Base-by-base conservation (phyloP, 2,888 invertebrate genomes). In the Latrodectus elegans region DNA sequence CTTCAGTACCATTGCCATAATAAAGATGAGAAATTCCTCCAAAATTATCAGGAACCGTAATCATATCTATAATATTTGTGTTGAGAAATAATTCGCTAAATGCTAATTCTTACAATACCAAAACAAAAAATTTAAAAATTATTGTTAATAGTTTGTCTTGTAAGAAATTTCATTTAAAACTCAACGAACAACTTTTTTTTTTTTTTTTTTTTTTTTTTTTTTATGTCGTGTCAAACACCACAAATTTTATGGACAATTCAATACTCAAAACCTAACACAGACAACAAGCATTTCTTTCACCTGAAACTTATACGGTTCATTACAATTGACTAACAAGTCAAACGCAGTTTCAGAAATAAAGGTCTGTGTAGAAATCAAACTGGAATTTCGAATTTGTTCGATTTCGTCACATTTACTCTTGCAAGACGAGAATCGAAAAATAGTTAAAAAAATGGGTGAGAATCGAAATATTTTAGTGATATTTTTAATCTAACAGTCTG, bases 11-110 rank as follows among this genome's bases (percentile, higher is more conserved):
- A 64, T 88, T 88, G 8, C 74, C 9, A 68, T 83, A 88, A 70
- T 83, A 83, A 17, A 82, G 72, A 22, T 82, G 82, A 8, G 88
- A 84, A n/a, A 88, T 67, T 70, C 84, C 79, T 8, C 79, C 79
- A 51, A 88, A 79, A 71, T 88, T 68, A 15, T 83, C 88, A 2
- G 88, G 88, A 53, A 88, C 84, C 15, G 80, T 88, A 15, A 88
- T 88, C 79, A 88, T 80, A 70, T 88, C 88, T 88, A 26, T 38
- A 22, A 15, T 8, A 15, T n/a, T 12, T 17, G 26, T n/a, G 4
- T 17, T 68, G 17, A 55, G 49, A 10, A 65, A 73, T 38, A 38
- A 38, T 38, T 38, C 38, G 0, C 4, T 0, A 38, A 38, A 0
- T 38, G 4, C 4, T 38, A 38, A 38, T 38, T 38, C 38, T 1